Evolutionary conservation across 2,888 invertebrate species (phyloP).

Genomic region (Drosophila mimica): DNA sequence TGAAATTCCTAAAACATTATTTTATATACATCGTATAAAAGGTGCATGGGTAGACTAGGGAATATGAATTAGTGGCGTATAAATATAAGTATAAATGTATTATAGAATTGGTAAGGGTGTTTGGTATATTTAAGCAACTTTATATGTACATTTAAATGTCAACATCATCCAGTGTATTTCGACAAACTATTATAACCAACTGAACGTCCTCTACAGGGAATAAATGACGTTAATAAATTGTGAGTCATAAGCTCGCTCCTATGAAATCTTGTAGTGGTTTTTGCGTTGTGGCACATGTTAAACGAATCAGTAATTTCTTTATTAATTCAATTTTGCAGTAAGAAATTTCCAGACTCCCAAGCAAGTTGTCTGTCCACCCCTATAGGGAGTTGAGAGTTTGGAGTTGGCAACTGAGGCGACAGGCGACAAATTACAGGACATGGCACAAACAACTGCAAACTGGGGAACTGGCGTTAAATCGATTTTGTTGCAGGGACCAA

Average conservation of each 20-base stretch:
- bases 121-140: slow-evolving; percentile 16
- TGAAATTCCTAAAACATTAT: neutral
- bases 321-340: slow-evolving; percentile 39
- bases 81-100: slow-evolving; percentile 1
- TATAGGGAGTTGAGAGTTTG: neutral
- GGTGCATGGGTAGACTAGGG: slow-evolving; percentile 34
- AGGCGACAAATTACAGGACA: slow-evolving; percentile 73
- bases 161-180: slow-evolving; percentile 11
- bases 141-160: neutral
- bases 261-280: slow-evolving; percentile 12
- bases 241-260: neutral
- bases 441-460: slow-evolving; percentile 34
- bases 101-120: slow-evolving; percentile 33
- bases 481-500: slow-evolving; percentile 68
- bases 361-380: slow-evolving; percentile 2
- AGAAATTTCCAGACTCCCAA: slow-evolving; percentile 31
- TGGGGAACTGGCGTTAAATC: slow-evolving; percentile 60
- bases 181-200: slow-evolving; percentile 1
- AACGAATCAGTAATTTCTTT: slow-evolving; percentile 38
- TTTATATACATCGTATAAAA: slow-evolving; percentile 1
- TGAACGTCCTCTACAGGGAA: slow-evolving; percentile 22
- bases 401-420: neutral
- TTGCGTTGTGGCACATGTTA: slow-evolving; percentile 26
- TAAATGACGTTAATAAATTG: slow-evolving; percentile 31
- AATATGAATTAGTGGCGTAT: slow-evolving; percentile 39